These are phyloP conservation scores for Chrysogorgia sp. DNA, from an alignment of 92 coral and sea anemone species.

Conservation along the genomic window DNA sequence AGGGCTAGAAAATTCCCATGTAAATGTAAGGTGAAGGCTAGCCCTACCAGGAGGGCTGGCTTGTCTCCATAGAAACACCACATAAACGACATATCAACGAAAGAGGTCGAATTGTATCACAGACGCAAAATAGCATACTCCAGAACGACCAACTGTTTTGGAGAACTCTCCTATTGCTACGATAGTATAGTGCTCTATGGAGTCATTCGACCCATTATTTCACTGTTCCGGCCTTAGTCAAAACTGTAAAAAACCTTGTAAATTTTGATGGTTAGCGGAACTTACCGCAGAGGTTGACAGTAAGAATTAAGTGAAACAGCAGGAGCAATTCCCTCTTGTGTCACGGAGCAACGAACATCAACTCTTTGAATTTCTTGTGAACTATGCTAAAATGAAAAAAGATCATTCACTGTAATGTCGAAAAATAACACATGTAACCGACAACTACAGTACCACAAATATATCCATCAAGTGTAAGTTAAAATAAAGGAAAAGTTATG, in stretches of 20 bases:
- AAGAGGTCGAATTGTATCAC: too few relatives aligned
- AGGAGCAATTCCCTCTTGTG: conserved; percentile 76
- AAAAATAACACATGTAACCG: not conserved
- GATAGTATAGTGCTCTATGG: too few relatives aligned
- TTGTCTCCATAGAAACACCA: too few relatives aligned
- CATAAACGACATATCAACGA: too few relatives aligned
- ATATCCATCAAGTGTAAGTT: too few relatives aligned
- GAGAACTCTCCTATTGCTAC: too few relatives aligned
- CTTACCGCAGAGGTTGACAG: conserved; percentile 82
- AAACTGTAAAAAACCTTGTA: not conserved
- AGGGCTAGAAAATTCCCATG: too few relatives aligned
- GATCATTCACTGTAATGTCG: not conserved
- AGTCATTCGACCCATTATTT: not conserved
- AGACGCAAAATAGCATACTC: too few relatives aligned
- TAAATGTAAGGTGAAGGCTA: too few relatives aligned
- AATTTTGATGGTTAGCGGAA: not conserved
- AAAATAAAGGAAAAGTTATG: too few relatives aligned
- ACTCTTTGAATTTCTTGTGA: conserved; percentile 70
- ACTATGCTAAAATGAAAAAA: conserved; percentile 63
- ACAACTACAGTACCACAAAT: not conserved
- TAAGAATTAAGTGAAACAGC: conserved; percentile 76
- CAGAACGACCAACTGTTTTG: too few relatives aligned
- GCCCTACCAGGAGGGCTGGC: too few relatives aligned
- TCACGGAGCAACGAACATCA: conserved; percentile 71
- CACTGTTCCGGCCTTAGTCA: not conserved